Base-by-base conservation (phyloP, 2,113 vertebrate genomes). In the Neodon shergylaensis region DNA sequence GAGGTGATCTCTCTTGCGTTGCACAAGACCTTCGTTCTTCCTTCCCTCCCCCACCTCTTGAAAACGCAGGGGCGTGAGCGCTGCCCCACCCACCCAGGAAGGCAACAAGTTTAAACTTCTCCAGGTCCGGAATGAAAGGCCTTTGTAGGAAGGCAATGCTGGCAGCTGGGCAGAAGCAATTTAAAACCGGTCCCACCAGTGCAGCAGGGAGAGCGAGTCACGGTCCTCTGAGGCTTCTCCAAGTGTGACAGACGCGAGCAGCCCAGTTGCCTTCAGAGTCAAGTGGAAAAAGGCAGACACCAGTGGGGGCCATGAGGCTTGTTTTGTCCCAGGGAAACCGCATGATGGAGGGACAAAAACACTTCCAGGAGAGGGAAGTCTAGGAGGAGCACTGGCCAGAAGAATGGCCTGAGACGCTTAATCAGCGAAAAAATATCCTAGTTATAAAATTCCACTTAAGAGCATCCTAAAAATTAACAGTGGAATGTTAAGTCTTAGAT, bases 111-210 rank as follows among this genome's bases (percentile, higher is more conserved):
- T 79, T 77, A 78, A 94, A 91, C 97, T 95, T 49, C 74, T 81
- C 77, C 47, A 10, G 77, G 39, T 81, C 49, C 24, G 36, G 47
- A 93, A 93, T n/a, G 52, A 61, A 77, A 94, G 83, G 82, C 54
- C 83, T 94, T 91, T 95, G 94, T 84, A 21, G 36, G 96, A 77
- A 77, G 58, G 74, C n/a, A 36, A 5, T 61, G 58, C 82, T 82
- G 42, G 92, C 68, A n/a, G 11, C 89, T 17, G 49, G 79, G 79
- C 58, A 61, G 24, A 84, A 81, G 81, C 94, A 65, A 22, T 70
- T 92, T 44, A 76, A 95, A 98, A 98, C 97, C 66, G 31, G 97
- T 97, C 79, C n/a, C 66, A 94, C 97, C 81, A 86, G 97, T 93
- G 66, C 42, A n/a, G 68, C 77, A 49, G 52, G 94, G 91, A 88